Evolutionary conservation across 2,113 vertebrate species (phyloP).

Genomic region (Columba janthina): DNA sequence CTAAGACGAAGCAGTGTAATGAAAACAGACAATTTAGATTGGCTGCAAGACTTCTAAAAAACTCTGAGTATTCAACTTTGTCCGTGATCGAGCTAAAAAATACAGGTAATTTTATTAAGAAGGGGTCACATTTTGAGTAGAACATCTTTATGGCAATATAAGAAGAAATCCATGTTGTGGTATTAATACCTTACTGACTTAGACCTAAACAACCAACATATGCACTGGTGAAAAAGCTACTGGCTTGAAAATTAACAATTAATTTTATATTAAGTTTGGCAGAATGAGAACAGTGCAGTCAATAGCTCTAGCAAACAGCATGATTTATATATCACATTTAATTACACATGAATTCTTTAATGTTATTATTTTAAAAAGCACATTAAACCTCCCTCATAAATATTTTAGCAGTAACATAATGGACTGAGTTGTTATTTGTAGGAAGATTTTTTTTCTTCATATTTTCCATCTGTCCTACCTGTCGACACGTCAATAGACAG

Average conservation of each 20-base stretch:
- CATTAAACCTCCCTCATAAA: slow-evolving; percentile 58
- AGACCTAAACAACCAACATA: slow-evolving; percentile 8
- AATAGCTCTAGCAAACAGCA: slow-evolving; percentile 67
- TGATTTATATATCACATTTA: slow-evolving; percentile 73
- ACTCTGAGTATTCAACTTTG: not conserved
- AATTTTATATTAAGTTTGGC: slow-evolving; percentile 72
- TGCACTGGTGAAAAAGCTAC: slow-evolving; percentile 15
- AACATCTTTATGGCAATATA: slow-evolving; percentile 11
- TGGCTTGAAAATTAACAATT: slow-evolving; percentile 72
- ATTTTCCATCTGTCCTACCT: slow-evolving; percentile 27
- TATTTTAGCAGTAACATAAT: slow-evolving; percentile 65
- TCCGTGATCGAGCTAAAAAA: not conserved
- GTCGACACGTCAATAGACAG: not conserved
- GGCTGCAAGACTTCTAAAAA: not conserved
- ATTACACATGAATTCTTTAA: slow-evolving; percentile 73
- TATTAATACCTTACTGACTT: slow-evolving; percentile 47
- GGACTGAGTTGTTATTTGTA: slow-evolving; percentile 19
- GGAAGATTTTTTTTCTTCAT: not conserved
- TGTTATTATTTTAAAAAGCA: slow-evolving; percentile 58
- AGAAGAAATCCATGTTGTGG: not conserved
- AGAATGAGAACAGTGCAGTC: slow-evolving; percentile 62
- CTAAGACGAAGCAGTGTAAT: not conserved
- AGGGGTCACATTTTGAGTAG: not conserved
- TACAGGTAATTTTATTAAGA: not conserved
- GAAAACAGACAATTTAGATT: not conserved